Conservation (phyloP, 2,113 vertebrate genomes). For the Daphoenositta chrysoptera region DNA sequence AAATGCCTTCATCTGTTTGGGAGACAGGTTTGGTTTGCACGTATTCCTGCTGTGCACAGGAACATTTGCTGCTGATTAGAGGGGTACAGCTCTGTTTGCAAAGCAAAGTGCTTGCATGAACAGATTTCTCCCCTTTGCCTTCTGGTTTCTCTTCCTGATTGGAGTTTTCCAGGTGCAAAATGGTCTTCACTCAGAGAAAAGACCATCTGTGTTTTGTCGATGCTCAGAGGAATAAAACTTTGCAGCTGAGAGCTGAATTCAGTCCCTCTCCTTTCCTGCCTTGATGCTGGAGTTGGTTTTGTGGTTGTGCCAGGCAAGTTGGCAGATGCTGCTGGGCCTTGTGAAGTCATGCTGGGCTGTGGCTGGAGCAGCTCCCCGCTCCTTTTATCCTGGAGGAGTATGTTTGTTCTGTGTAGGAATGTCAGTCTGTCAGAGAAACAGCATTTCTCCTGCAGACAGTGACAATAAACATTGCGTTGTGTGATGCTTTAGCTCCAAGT, state of each 20-base stretch:
- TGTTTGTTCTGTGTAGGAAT: slow-evolving; percentile 4
- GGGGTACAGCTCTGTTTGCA: background rate
- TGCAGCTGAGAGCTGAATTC: background rate
- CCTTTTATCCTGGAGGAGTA: background rate
- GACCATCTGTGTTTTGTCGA: background rate
- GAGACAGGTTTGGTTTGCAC: background rate
- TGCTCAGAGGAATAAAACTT: background rate
- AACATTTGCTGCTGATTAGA: slow-evolving; percentile 6
- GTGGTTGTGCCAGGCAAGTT: background rate
- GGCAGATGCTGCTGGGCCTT: background rate
- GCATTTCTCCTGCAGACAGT: background rate
- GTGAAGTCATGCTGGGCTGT: background rate
- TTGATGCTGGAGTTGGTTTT: background rate
- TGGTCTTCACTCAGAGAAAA: background rate
- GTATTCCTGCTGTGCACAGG: background rate
- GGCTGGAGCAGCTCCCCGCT: background rate
- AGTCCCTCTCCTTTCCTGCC: background rate
- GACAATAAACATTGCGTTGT: background rate
- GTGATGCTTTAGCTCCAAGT: background rate
- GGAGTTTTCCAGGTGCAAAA: slow-evolving; percentile 10
- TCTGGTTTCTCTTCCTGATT: background rate
- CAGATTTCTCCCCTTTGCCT: background rate
- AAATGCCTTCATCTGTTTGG: background rate
- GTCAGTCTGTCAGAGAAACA: background rate
- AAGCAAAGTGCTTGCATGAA: background rate